These are phyloP conservation scores for Pseudonaja textilis DNA, from an alignment of 2,113 vertebrate species.

Conservation along the genomic window DNA sequence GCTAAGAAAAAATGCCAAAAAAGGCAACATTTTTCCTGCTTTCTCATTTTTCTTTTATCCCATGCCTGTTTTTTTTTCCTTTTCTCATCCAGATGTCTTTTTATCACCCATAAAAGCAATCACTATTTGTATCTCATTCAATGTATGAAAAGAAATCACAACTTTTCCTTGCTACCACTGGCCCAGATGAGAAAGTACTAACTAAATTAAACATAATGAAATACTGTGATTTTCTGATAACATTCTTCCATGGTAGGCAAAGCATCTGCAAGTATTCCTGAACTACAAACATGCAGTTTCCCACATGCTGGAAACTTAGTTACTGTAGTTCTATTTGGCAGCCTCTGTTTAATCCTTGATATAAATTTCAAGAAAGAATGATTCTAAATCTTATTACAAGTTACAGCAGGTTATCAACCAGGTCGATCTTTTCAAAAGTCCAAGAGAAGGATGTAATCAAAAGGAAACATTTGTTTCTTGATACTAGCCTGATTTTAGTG, in stretches of 20 bases:
- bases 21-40: not conserved
- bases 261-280: not conserved
- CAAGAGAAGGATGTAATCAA: constrained; percentile 24
- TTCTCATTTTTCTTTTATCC: not conserved
- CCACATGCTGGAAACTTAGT: not conserved
- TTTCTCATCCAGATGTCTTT: not conserved
- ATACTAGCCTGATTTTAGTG: not conserved
- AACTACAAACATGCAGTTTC: not conserved
- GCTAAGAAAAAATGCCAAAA: not conserved
- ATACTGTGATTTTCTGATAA: not conserved
- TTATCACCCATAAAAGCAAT: not conserved
- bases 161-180: not conserved
- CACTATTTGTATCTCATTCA: not conserved
- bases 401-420: constrained; percentile 49
- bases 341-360: not conserved
- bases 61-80: too few species aligned
- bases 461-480: constrained; percentile 21
- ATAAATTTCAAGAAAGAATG: constrained; percentile 40
- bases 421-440: constrained; percentile 14
- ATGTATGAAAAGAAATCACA: constrained; percentile 37
- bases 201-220: not conserved
- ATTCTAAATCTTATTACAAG: constrained; percentile 51
- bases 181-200: not conserved
- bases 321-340: not conserved
- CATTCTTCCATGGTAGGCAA: not conserved